Conservation (phyloP, 2,797 vertebrate genomes). For the Takifugu rubripes region DNA sequence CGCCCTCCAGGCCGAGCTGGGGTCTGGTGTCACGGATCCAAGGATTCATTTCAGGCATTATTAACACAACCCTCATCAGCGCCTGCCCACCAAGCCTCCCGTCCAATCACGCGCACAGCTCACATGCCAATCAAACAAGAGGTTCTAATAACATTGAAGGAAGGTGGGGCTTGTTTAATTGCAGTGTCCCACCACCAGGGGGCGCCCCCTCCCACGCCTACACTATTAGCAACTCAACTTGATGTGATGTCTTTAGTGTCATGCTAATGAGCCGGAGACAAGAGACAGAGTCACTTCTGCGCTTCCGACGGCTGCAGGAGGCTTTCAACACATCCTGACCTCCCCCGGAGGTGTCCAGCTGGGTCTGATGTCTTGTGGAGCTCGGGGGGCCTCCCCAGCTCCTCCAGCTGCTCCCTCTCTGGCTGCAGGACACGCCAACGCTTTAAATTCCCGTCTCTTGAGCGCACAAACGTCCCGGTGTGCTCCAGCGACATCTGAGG, state of each 20-base stretch:
- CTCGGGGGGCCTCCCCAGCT: constrained; percentile 23
- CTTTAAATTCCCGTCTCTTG: constrained; percentile 11
- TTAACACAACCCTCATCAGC: too few species aligned
- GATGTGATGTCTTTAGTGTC: constrained; percentile 41
- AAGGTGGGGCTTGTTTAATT: background rate
- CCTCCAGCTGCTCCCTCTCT: constrained; percentile 55
- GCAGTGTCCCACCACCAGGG: too few species aligned
- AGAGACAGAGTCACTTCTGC: constrained; percentile 38
- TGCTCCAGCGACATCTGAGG: constrained; percentile 16
- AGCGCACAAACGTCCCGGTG: constrained; percentile 9
- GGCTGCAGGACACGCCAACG: constrained; percentile 20
- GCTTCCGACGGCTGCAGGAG: constrained; percentile 44
- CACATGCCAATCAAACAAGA: too few species aligned
- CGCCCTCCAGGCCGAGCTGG: constrained; percentile 16
- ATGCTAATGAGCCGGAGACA: background rate
- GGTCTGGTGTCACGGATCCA: background rate
- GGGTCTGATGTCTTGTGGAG: constrained; percentile 53
- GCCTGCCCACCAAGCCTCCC: too few species aligned
- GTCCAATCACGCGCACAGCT: too few species aligned
- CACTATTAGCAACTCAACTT: constrained; percentile 49
- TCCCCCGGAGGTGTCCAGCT: constrained; percentile 64
- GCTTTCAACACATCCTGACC: constrained; percentile 63
- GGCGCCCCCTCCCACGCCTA: constrained; percentile 13
- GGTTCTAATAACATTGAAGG: background rate
- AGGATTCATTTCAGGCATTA: background rate